These are phyloP conservation scores for Turritopsis dohrnii DNA, from an alignment of 30 jellyfish, hydroid and myxozoan species.

Conservation along the genomic window DNA sequence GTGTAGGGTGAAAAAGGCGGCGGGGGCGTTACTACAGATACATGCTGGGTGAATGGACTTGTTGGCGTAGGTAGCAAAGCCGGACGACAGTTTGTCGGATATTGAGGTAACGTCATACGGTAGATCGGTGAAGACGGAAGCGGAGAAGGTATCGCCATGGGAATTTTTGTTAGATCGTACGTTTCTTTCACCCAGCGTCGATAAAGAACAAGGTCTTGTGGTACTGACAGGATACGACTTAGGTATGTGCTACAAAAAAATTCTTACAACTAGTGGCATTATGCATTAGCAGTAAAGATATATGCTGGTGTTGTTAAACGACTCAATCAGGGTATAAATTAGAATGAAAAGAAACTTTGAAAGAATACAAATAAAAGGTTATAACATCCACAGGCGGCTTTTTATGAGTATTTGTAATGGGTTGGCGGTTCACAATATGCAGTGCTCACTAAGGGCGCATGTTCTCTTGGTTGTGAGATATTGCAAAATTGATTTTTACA, in stretches of 20 bases:
- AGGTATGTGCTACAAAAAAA: slow-evolving; percentile 70
- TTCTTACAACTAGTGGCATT: too few relatives aligned
- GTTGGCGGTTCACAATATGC: too few relatives aligned
- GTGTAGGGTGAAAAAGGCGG: slow-evolving; percentile 26
- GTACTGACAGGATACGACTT: slow-evolving; percentile 73
- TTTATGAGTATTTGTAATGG: too few relatives aligned
- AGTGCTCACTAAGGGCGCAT: too few relatives aligned
- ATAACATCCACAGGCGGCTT: too few relatives aligned
- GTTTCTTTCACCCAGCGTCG: slow-evolving; percentile 66
- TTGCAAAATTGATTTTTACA: too few relatives aligned
- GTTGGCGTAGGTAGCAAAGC: slow-evolving; percentile 37
- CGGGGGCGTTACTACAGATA: slow-evolving; percentile 17
- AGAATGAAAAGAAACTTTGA: too few relatives aligned
- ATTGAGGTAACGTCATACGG: slow-evolving; percentile 7
- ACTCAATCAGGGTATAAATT: too few relatives aligned
- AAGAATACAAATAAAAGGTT: too few relatives aligned
- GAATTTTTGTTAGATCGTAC: not conserved
- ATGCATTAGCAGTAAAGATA: too few relatives aligned
- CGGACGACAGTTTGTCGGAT: slow-evolving; percentile 20
- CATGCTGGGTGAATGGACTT: slow-evolving; percentile 21
- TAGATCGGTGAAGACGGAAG: slow-evolving; percentile 24
- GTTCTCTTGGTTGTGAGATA: too few relatives aligned
- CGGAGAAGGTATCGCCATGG: not conserved
- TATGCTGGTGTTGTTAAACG: too few relatives aligned
- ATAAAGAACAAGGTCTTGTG: slow-evolving; percentile 58